phyloP scores from a whole-genome alignment of 2,888 invertebrate species.

The Minunthozetes semirufus region DNA sequence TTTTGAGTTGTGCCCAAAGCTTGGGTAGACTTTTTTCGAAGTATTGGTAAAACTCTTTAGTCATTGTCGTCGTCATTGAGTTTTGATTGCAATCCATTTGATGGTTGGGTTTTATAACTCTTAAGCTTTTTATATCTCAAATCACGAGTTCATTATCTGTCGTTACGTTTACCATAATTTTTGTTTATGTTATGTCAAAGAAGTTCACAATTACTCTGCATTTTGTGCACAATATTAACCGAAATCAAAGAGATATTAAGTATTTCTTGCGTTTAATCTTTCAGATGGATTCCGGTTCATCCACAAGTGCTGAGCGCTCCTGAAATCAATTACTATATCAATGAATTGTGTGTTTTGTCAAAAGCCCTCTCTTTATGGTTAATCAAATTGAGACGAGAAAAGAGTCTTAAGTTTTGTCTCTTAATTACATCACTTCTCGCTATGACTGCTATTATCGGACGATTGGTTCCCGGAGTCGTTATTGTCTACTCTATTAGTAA shows the following conservation, averaged over 20 bases:
- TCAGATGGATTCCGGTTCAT: slow-evolving; percentile 49
- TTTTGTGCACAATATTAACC: too few species aligned
- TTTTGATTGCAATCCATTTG: too few species aligned
- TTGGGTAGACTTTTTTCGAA: too few species aligned
- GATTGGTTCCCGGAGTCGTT: slow-evolving; percentile 47
- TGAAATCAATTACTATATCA: slow-evolving; percentile 46
- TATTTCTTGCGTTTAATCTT: slow-evolving; percentile 32
- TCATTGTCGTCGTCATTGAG: too few species aligned
- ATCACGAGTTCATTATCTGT: neutral
- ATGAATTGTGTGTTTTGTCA: slow-evolving; percentile 43
- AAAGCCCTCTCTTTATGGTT: slow-evolving; percentile 42
- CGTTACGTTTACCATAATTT: neutral
- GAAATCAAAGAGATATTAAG: too few species aligned
- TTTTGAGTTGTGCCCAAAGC: too few species aligned
- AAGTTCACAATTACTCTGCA: neutral
- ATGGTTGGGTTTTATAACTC: too few species aligned
- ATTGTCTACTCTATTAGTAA: slow-evolving; percentile 48
- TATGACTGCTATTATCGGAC: slow-evolving; percentile 46
- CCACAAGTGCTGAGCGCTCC: slow-evolving; percentile 48
- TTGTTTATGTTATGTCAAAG: neutral
- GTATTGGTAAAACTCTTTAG: too few species aligned
- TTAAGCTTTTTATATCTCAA: neutral
- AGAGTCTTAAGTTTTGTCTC: slow-evolving; percentile 45
- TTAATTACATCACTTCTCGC: slow-evolving; percentile 45
- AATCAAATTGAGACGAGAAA: slow-evolving; percentile 42